Percentiles rank a stretch among this genome's conserved stretches.
These are phyloP conservation scores for Oryctes rhinoceros DNA, from an alignment of 1,140 invertebrate genomes.

Conservation along the genomic window DNA sequence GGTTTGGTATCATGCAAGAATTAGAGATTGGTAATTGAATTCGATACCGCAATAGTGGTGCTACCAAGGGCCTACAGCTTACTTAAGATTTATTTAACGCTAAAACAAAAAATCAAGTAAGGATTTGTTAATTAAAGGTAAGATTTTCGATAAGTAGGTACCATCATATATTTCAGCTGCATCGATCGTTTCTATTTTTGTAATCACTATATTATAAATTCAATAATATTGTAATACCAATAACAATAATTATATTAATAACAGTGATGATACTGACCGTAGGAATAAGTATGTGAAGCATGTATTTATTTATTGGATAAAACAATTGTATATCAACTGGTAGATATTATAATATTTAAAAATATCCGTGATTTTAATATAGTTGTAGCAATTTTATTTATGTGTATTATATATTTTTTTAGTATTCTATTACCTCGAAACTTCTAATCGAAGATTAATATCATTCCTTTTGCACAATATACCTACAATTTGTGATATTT, in stretches of 20 bases:
- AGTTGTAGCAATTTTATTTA: not conserved
- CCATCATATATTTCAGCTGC: slow-evolving; percentile 12
- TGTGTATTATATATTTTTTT: not conserved
- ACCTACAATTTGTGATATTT: slow-evolving; percentile 33
- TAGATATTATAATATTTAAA: slow-evolving; percentile 21
- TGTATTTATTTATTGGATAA: slow-evolving; percentile 31
- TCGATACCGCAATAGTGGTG: not conserved
- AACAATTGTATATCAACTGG: slow-evolving; percentile 20
- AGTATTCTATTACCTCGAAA: not conserved
- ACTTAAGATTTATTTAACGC: not conserved
- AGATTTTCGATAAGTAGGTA: not conserved
- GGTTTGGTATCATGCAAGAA: too few relatives aligned
- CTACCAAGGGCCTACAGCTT: not conserved
- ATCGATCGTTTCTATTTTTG: slow-evolving; percentile 26
- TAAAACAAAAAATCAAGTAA: not conserved
- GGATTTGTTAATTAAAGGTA: too few relatives aligned
- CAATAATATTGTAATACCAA: slow-evolving; percentile 28
- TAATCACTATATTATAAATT: slow-evolving; percentile 22
- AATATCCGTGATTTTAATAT: slow-evolving; percentile 8
- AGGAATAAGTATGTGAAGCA: slow-evolving; percentile 24
- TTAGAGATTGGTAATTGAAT: too few relatives aligned
- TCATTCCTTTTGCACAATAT: slow-evolving; percentile 30
- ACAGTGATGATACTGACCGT: slow-evolving; percentile 14
- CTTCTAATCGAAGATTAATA: not conserved
- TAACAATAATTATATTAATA: slow-evolving; percentile 7